Evolutionary conservation across 2,888 invertebrate species (phyloP), one percentile per base, ranked within the genome.

Genomic region (Tinea pellionella): DNA sequence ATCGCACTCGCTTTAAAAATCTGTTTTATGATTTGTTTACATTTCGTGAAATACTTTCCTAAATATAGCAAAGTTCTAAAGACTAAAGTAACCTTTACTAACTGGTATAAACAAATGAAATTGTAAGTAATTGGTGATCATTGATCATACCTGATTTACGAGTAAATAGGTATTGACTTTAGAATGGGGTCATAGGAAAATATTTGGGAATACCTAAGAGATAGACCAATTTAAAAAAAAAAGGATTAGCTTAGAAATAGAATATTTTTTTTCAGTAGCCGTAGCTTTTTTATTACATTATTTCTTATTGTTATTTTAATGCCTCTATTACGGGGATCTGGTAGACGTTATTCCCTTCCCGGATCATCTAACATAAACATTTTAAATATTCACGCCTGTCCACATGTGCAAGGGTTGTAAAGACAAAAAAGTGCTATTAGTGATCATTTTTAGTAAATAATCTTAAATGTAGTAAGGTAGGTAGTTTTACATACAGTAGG

Each of bases 361-460:
- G 18, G 51, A 51, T 51, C 51, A 3, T 51, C 15, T 7, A 51
- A 51, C 15, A 16, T 51, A 51, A 51, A 51, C 51, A 51, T 51
- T 51, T 51, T 51, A 16, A 16, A 51, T 13, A 51, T 15, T 51
- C 51, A 51, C 51, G 51, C 7, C 15, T 51, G 51, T 13, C 51
- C 51, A 51, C 51, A 51, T 16, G 51, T 51, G 51, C 51, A 51
- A 16, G 51, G 18, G 51, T 51, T 51, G 18, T 51, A 51, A 16
- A 51, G 41, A 13, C 2, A 24, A 24, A 24, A 24, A 24, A 24
- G 6, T 24, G 24, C 3, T 6, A 24, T 24, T 24, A 24, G 24
- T 24, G 24, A 24, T 24, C 2, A 24, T 3, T 2, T 24, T 24
- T 24, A 24, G 24, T 24, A 24, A 24, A 24, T 24, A 24, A 24